Evolutionary conservation across 2,797 vertebrate genomes (phyloP), one percentile per base, ranked within the genome.

Genomic region (Ispidina picta): DNA sequence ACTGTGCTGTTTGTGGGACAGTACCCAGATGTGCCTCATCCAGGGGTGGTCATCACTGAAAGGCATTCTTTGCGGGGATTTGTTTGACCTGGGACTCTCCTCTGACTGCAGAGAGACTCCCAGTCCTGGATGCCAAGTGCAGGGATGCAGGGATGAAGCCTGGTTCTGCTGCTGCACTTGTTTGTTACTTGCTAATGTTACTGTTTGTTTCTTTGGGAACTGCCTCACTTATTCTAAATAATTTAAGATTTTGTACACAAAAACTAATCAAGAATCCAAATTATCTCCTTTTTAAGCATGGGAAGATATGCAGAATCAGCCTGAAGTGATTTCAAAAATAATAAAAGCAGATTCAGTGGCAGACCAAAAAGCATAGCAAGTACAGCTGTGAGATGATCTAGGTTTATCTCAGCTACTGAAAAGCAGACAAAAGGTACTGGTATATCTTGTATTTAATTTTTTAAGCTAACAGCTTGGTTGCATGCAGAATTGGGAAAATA

Each of bases 241-340:
- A 95, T 92, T 93, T 81, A 81, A 86, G 81, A 78, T 94, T 77
- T 91, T 94, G 70, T 93, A 96, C 91, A 96, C 89, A 96, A 95
- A 92, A 94, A 15, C 94, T 93, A 80, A 96, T 96, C 94, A 96
- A 92, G 92, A 89, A 89, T 59, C 66, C 63, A 83, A 93, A 92
- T 95, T 63, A 89, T 63, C 76, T 89, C 70, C 70, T 72, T 92
- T 94, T 63, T 95, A 39, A 93, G 79, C 58, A 37, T 0, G 66
- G 83, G 66, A 55, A 93, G 88, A 93, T 71, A 44, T 78, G 95
- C 89, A 86, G 83, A 89, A 93, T 96, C 94, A 94, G 94, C 88
- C 79, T 59, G 91, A 92, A 92, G 83, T 93, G 1, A 77, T 69
- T 58, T 68, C 0, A 1, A 68, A 81, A 71, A 93, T 89, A 94